phyloP scores from a whole-genome alignment of 2,113 vertebrate genomes.

The Mesoclemmys tuberculata region DNA sequence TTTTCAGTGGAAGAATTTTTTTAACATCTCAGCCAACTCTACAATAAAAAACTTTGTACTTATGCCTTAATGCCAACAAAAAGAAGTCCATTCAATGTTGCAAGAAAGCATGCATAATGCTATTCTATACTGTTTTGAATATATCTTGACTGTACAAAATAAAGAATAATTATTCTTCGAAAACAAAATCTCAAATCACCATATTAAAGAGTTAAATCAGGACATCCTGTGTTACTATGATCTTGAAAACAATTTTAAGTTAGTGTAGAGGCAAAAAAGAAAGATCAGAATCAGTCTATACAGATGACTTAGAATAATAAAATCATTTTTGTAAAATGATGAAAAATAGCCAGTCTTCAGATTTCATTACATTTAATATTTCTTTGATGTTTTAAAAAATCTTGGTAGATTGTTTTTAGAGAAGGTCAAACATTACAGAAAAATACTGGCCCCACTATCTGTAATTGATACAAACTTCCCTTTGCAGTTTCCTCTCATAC shows the following conservation, averaged over 20 bases:
- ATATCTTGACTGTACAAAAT: background rate
- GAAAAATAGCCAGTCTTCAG: background rate
- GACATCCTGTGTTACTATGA: background rate
- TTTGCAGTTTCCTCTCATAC: background rate
- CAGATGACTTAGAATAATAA: background rate
- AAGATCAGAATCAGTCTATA: background rate
- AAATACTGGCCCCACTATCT: background rate
- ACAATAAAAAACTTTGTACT: background rate
- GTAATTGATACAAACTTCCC: too few relatives aligned
- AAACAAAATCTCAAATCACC: background rate
- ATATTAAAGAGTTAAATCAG: background rate
- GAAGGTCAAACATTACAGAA: background rate
- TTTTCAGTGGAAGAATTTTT: background rate
- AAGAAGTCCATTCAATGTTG: background rate
- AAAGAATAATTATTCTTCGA: background rate
- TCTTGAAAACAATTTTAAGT: background rate
- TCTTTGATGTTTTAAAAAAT: background rate
- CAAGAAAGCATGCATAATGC: background rate
- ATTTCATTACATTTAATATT: background rate
- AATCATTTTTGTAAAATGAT: background rate
- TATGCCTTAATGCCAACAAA: background rate
- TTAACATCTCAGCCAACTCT: background rate
- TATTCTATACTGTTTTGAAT: background rate
- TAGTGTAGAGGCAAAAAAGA: background rate
- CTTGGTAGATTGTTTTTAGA: background rate